Base-by-base conservation (phyloP, 2,797 vertebrate species). In the Hypotaenidia philippensis region DNA sequence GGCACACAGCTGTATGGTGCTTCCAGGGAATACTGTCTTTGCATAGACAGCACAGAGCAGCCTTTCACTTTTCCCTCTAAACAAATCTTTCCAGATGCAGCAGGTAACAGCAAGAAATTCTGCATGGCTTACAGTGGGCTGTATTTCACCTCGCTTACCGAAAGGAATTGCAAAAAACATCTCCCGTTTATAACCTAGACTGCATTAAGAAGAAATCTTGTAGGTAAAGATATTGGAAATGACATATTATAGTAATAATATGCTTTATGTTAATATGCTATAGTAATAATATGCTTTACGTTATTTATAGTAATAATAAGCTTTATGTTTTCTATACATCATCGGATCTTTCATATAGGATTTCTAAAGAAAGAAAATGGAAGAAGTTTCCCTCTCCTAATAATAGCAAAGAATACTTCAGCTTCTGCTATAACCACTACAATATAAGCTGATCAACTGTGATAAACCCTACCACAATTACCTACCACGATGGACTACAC, bases 1-100 rank as follows among this genome's bases (percentile, higher is more conserved):
- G 22, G 19, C 7, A 25, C 27, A 36, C 19, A 32, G 40, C 38
- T 40, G 17, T 10, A n/a, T 0, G 1, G 6, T 27, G 11, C 27
- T 76, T 90, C 64, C 23, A 11, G 40, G n/a, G 22, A 76, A 87
- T 13, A 45, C 4, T 36, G 14, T 10, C 15, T 8, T 4, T 17
- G 11, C 76, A 69, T 8, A 55, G 71, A 69, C 2, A 77, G 52
- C 36, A 69, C 49, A 36, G 15, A 66, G 20, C 20, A 76, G 53
- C 29, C 50, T 64, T 69, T 47, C 53, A 44, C 20, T 63, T 65
- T 38, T 60, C 29, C 32, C 21, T 53, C 31, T 47, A 64, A 36
- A 70, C 8, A 53, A 29, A 10, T 31, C 41, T 53, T 49, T 16
- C 50, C 20, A 69, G 36, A 47, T 11, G 18, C 40, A 45, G 9